These are phyloP conservation scores for Manduca sexta DNA, from an alignment of 1,140 invertebrate genomes.

Conservation along the genomic window DNA sequence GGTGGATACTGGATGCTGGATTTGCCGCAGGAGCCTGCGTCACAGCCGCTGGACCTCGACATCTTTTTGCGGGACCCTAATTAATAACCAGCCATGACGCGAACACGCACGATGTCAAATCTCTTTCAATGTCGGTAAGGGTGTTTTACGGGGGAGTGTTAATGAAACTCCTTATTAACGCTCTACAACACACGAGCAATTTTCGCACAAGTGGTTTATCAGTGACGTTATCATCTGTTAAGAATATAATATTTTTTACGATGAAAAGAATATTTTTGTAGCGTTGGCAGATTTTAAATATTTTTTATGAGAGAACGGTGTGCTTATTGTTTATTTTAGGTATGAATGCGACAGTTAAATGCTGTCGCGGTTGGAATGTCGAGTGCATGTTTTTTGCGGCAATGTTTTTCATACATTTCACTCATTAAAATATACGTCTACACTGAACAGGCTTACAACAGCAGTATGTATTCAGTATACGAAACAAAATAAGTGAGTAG, in stretches of 20 bases:
- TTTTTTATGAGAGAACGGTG: background rate
- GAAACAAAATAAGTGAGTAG: too few species aligned
- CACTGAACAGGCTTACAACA: too few species aligned
- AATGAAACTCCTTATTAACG: conserved; percentile 8
- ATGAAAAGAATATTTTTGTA: background rate
- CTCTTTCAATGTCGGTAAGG: conserved; percentile 11
- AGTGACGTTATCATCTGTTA: background rate
- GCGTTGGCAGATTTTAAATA: background rate
- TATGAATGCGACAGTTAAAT: too few species aligned
- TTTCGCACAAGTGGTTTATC: background rate
- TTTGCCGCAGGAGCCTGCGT: conserved; percentile 64
- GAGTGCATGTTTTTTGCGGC: too few species aligned
- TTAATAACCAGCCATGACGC: conserved; percentile 55
- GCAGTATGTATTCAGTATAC: too few species aligned
- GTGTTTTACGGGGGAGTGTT: conserved; percentile 8
- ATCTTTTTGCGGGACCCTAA: conserved; percentile 62
- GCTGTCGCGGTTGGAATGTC: too few species aligned
- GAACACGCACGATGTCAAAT: conserved; percentile 43
- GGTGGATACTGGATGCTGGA: conserved; percentile 43
- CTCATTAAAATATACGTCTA: too few species aligned
- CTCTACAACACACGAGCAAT: background rate
- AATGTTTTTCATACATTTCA: too few species aligned
- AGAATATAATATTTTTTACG: background rate
- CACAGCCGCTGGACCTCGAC: conserved; percentile 51
- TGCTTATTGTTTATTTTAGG: too few species aligned